Base-by-base conservation (phyloP, 2,113 vertebrate species). In the Zapus hudsonius region DNA sequence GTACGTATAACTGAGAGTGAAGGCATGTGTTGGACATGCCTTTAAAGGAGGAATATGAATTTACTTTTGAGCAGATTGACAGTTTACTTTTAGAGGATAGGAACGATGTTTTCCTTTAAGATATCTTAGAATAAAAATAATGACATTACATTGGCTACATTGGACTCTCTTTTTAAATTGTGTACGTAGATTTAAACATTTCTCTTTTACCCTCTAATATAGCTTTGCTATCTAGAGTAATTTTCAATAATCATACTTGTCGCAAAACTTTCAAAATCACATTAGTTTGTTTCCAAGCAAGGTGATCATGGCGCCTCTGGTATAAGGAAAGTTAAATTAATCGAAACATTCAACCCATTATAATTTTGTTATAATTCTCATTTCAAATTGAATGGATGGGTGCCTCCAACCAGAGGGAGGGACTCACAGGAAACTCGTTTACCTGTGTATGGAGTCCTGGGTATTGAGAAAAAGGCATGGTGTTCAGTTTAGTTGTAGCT, bases 361-460 rank as follows among this genome's bases (percentile, higher is more conserved):
- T 89, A 81, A 74, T 91, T 96, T 76, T 66, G 76, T 81, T 70
- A 63, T 73, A 87, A 89, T 89, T 95, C 84, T 94, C 89, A 63
- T 93, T 91, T 93, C 67, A 82, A 66, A 80, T 84, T 57, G 64
- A 94, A 91, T 87, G 87, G 33, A 19, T 94, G 13, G 0, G 17
- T 52, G 36, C 70, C 61, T 17, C 27, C 75, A 67, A 33, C 33
- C 38, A 47, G 7, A 84, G 80, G 64, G 61, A 44, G 64, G 69
- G 38, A 31, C 44, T 47, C 73, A 9, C 2, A 5, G 22, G 88
- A 66, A 86, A 59, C 52, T 84, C 4, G 84, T 63, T 89, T 89
- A 42, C 67, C 70, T 64, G 44, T n/a, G n/a, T 19, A 52, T 36
- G 29, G 80, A 61, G 38, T 90, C 57, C 57, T 69, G 42, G 16